Conservation (phyloP, 2,888 invertebrate species). For the Fragum fragum region DNA sequence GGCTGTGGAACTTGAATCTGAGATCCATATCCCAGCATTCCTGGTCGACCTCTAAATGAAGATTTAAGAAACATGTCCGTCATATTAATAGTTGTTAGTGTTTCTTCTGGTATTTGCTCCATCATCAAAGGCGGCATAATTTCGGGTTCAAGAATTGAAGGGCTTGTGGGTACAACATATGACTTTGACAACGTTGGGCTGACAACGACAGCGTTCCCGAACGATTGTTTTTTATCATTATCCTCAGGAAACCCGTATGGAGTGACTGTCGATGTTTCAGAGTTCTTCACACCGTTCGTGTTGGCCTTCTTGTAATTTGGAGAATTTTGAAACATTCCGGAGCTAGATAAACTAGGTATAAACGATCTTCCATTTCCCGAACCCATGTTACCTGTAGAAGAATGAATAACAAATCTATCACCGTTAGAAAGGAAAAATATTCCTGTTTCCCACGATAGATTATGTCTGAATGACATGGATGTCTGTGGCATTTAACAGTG, state of each 20-base stretch:
- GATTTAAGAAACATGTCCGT: constrained; percentile 33
- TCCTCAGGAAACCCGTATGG: background rate
- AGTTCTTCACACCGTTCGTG: background rate
- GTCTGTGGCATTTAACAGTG: too few species aligned
- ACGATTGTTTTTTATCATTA: background rate
- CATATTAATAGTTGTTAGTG: constrained; percentile 3
- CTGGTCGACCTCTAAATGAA: constrained; percentile 43
- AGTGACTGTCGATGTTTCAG: background rate
- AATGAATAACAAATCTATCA: background rate
- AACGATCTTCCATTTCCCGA: constrained; percentile 3
- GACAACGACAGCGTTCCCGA: background rate
- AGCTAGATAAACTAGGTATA: constrained; percentile 26
- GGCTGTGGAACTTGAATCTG: constrained; percentile 1
- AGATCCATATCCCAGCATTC: constrained; percentile 46
- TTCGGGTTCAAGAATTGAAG: background rate
- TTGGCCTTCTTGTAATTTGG: constrained; percentile 18
- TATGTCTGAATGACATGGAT: too few species aligned
- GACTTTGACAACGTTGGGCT: background rate
- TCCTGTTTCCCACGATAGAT: too few species aligned
- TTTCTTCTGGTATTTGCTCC: constrained; percentile 29
- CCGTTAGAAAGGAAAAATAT: too few species aligned
- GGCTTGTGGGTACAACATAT: constrained; percentile 1
- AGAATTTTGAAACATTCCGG: constrained; percentile 27
- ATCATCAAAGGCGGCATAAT: constrained; percentile 7
- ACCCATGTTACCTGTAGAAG: background rate